These are phyloP conservation scores for Spodoptera picta DNA, from an alignment of 2,888 invertebrate genomes.

Conservation along the genomic window DNA sequence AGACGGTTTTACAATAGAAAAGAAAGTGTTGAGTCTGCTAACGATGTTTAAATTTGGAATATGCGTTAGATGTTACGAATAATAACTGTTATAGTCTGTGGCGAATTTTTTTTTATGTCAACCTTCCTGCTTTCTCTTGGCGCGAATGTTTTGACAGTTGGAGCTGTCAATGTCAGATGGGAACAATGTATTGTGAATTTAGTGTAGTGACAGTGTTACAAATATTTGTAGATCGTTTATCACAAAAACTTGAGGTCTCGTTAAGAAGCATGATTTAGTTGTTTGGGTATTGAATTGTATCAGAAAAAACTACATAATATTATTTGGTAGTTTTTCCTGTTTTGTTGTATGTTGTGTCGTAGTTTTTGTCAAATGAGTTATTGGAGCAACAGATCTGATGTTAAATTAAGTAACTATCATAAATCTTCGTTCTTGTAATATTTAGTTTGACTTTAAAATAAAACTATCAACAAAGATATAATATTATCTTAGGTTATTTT, in stretches of 20 bases:
- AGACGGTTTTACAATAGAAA: conserved; percentile 78
- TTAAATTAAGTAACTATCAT: too few relatives aligned
- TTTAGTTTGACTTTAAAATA: too few relatives aligned
- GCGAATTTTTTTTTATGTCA: conserved; percentile 61
- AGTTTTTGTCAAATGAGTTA: too few relatives aligned
- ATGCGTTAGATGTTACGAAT: conserved; percentile 60
- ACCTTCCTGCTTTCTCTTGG: conserved; percentile 52
- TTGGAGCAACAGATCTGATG: too few relatives aligned
- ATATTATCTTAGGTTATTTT: too few relatives aligned
- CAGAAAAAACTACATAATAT: too few relatives aligned
- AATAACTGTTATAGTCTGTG: conserved; percentile 60
- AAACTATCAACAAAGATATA: too few relatives aligned
- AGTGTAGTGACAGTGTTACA: conserved; percentile 20
- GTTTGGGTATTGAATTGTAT: neutral
- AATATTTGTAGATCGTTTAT: conserved; percentile 2
- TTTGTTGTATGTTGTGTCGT: too few relatives aligned
- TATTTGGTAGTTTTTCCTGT: too few relatives aligned
- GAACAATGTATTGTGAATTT: conserved; percentile 27
- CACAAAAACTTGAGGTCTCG: conserved; percentile 10
- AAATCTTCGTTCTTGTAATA: too few relatives aligned
- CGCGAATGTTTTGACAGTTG: conserved; percentile 45
- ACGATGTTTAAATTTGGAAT: conserved; percentile 78
- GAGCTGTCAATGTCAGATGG: conserved; percentile 39
- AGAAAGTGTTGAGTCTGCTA: conserved; percentile 81
- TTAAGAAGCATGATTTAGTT: conserved; percentile 30